Base-by-base conservation (phyloP, 2,113 vertebrate genomes). In the Eulacestoma nigropectus region DNA sequence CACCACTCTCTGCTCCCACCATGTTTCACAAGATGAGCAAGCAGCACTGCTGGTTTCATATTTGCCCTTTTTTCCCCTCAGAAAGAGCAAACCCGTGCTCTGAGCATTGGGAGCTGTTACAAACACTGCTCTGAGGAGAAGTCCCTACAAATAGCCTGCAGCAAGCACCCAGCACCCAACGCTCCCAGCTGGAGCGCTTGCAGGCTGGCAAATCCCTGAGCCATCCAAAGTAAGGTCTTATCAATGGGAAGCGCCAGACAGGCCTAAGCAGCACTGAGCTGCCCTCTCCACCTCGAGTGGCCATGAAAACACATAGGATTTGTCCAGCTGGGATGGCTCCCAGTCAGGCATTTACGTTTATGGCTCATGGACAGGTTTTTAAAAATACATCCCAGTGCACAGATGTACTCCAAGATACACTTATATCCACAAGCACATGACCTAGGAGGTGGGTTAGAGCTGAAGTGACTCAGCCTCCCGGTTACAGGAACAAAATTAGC, bases 401-500 rank as follows among this genome's bases (percentile, higher is more conserved):
- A 17, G 90, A 77, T 60, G 57, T 77, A 41, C 80, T 92, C 85
- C 73, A 74, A 84, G 89, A 87, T 92, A 95, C 68, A 46, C 69
- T 92, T 92, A 83, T 41, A 94, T 84, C 76, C 90, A 84, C 57
- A 73, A 79, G 64, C 90, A 91, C 90, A 94, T 94, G 95, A 96
- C 84, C 69, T 18, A 74, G 68, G 88, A 85, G 90, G 90, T 96
- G 96, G 90, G 84, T 88, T 90, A 11, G 33, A 84, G 62, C 86
- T 78, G n/a, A 93, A 94, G 86, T 94, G 96, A 96, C 90, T 96
- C 95, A 93, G 96, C 86, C 95, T 94, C 92, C 57, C 3, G 0
- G 94, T 93, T 94, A 92, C 92, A 90, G 76, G 90, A 96, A 94
- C 88, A 93, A 93, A 96, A 96, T 92, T 92, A 96, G 93, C 96